Conservation (phyloP, 1,140 invertebrate species). For the Hyles euphorbiae region DNA sequence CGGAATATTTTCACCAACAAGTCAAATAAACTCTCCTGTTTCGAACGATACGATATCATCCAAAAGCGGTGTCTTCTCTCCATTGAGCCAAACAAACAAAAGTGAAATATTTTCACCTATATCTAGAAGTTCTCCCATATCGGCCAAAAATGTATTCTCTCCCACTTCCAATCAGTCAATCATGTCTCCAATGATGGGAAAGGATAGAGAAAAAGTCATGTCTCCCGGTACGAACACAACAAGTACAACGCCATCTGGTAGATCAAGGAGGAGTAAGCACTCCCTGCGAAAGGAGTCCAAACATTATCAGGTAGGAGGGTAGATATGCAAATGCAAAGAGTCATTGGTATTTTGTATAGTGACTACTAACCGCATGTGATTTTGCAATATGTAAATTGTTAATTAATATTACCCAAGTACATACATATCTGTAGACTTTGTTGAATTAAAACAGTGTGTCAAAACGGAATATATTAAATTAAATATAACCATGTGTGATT, state of each 20-base stretch:
- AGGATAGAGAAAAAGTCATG: slow-evolving; percentile 72
- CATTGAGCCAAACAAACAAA: slow-evolving; percentile 71
- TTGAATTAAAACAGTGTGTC: background rate
- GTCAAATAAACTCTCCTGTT: slow-evolving; percentile 73
- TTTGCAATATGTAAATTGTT: slow-evolving; percentile 2
- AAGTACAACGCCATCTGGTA: slow-evolving; percentile 71
- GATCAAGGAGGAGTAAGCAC: slow-evolving; percentile 73
- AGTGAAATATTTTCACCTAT: slow-evolving; percentile 71
- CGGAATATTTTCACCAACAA: slow-evolving; percentile 74
- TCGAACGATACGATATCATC: slow-evolving; percentile 74
- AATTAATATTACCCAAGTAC: slow-evolving; percentile 5
- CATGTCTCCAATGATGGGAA: slow-evolving; percentile 70
- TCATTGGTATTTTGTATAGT: slow-evolving; percentile 27
- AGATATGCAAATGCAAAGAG: slow-evolving; percentile 15
- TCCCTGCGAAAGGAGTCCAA: slow-evolving; percentile 78
- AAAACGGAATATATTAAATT: too few relatives aligned
- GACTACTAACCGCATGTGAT: slow-evolving; percentile 47
- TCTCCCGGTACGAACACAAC: slow-evolving; percentile 73
- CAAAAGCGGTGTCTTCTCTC: slow-evolving; percentile 72
- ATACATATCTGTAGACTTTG: slow-evolving; percentile 8
- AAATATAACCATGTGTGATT: slow-evolving; percentile 28
- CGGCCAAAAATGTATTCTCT: slow-evolving; percentile 67
- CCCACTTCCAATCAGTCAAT: slow-evolving; percentile 67
- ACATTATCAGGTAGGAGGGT: slow-evolving; percentile 77
- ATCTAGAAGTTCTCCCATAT: slow-evolving; percentile 66